Base-by-base conservation (phyloP, 2,797 vertebrate species). In the Lepilemur ruficaudatus region DNA sequence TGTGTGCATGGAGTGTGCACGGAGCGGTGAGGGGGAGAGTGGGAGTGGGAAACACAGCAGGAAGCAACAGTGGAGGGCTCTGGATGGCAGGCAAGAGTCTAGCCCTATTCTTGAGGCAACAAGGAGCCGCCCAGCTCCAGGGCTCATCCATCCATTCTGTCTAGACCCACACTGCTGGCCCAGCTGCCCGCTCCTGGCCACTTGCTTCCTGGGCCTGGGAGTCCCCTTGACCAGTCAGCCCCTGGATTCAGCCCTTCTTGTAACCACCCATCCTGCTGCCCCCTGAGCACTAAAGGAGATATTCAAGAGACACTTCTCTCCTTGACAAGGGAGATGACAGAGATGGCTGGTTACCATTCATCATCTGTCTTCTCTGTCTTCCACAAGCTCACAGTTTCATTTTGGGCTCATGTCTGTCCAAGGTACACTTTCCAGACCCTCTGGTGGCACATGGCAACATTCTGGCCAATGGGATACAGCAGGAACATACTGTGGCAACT, bases 71-170 rank as follows among this genome's bases (percentile, higher is more conserved):
- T 0, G 8, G 52, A 55, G 17, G 46, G 32, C 73, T 43, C 46
- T 28, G 8, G 32, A 18, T 0, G 9, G 69, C 48, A 86, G 18
- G 25, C 7, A 8, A 32, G 35, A 25, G 35, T 63, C 43, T 7
- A 3, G 50, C n/a, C 38, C 25, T 80, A 11, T 4, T 87, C 35
- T 14, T 20, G 48, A 30, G 76, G 50, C 22, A 50, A 22, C 30
- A 50, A 15, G 25, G n/a, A 79, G 55, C n/a, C 0, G 3, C 2
- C 1, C 13, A 30, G 1, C 2, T 52, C 41, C 30, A 4, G 46
- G 59, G 35, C 43, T 46, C 23, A 5, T 14, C 35, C 30, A 13
- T 28, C 4, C 10, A 52, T 35, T 38, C 57, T 2, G 1, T 28
- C 7, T 17, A 50, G 61, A 38, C 8, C 46, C 55, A 43, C 18